Conservation (phyloP, 2,113 vertebrate genomes). For the Progne subis region DNA sequence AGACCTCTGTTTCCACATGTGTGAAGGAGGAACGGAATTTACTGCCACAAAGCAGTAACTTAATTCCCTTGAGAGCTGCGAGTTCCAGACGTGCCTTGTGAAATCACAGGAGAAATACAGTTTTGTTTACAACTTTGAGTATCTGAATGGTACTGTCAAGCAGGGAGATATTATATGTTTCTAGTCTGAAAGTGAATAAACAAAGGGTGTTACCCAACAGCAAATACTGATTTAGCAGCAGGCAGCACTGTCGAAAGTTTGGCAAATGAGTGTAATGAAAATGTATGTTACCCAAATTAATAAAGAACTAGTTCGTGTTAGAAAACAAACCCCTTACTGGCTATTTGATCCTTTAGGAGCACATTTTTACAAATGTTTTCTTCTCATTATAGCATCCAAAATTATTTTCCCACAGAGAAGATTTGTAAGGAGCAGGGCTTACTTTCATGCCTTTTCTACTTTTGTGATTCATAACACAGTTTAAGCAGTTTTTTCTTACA, state of each 20-base stretch:
- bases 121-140: background rate
- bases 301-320: background rate
- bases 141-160: background rate
- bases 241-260: background rate
- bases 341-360: background rate
- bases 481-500: background rate
- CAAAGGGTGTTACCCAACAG: background rate
- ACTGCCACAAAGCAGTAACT: background rate
- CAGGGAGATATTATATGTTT: background rate
- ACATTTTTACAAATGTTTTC: background rate
- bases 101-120: background rate
- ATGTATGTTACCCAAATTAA: background rate
- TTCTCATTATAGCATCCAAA: background rate
- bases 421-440: background rate
- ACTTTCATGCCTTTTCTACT: background rate
- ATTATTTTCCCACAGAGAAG: background rate
- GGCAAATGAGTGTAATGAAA: background rate
- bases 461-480: background rate
- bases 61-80: background rate
- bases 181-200: background rate
- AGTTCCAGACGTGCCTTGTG: background rate
- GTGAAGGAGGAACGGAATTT: background rate
- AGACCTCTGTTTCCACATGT: background rate
- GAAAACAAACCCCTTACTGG: background rate
- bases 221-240: background rate